These are phyloP conservation scores for Nomada hirtipes DNA, from an alignment of 2,888 invertebrate species.

Conservation along the genomic window DNA sequence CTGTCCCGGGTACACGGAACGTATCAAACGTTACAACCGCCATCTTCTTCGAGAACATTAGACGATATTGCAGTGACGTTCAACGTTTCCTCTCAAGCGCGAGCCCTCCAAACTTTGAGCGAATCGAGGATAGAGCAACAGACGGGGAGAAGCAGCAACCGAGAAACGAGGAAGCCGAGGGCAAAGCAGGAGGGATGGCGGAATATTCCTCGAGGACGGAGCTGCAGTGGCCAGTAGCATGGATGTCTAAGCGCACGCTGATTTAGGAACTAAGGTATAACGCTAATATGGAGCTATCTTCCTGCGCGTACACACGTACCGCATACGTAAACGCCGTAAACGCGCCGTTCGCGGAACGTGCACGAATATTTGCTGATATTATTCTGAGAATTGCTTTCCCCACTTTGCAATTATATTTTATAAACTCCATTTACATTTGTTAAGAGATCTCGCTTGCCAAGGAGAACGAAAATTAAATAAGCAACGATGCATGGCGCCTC, in stretches of 20 bases:
- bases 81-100: conserved; percentile 75
- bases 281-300: conserved; percentile 78
- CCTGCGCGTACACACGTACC: conserved; percentile 47
- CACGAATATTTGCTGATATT: conserved; percentile 18
- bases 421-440: neutral
- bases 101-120: conserved; percentile 77
- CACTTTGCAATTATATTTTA: neutral
- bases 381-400: conserved; percentile 11
- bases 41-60: conserved; percentile 79
- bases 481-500: too few relatives aligned
- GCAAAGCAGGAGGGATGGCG: conserved; percentile 73
- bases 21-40: conserved; percentile 69
- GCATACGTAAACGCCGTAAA: conserved; percentile 33
- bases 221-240: conserved; percentile 60
- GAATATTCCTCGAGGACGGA: conserved; percentile 80
- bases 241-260: conserved; percentile 76
- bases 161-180: conserved; percentile 67
- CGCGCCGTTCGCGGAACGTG: conserved; percentile 38
- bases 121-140: conserved; percentile 67
- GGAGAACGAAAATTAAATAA: neutral
- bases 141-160: conserved; percentile 53
- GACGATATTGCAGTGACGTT: conserved; percentile 78
- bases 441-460: neutral
- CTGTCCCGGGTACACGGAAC: conserved; percentile 48
- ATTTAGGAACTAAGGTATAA: conserved; percentile 78